Evolutionary conservation across 2,797 vertebrate species (phyloP).

Genomic region (Numenius phaeopus): DNA sequence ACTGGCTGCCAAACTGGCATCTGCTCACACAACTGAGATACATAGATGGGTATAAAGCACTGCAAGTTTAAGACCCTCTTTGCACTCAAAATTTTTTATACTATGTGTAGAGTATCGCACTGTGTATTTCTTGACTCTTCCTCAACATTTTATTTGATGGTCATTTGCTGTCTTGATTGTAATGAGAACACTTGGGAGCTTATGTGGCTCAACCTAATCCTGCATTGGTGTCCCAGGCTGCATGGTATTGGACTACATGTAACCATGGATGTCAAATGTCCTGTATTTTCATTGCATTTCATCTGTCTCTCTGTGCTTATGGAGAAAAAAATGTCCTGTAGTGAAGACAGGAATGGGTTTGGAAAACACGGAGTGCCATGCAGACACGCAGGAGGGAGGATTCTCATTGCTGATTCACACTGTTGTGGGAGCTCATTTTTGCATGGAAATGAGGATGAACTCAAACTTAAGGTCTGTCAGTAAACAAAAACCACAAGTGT

Average conservation of each 20-base stretch:
- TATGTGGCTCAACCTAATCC: background rate
- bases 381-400: background rate
- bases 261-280: background rate
- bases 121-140: background rate
- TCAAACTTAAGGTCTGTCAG: background rate
- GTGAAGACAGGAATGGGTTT: background rate
- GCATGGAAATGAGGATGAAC: background rate
- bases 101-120: fast-evolving
- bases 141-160: background rate
- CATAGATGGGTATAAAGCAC: fast-evolving
- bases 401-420: background rate
- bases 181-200: background rate
- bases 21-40: background rate
- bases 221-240: background rate
- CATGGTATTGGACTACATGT: background rate
- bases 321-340: background rate
- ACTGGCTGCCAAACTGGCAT: background rate
- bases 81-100: background rate
- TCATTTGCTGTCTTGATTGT: background rate
- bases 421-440: fast-evolving
- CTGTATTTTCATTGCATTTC: background rate
- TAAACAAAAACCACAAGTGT: background rate
- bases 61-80: background rate
- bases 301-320: background rate
- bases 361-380: background rate